phyloP scores from a whole-genome alignment of 2,113 vertebrate genomes.

The Aegithalos caudatus region DNA sequence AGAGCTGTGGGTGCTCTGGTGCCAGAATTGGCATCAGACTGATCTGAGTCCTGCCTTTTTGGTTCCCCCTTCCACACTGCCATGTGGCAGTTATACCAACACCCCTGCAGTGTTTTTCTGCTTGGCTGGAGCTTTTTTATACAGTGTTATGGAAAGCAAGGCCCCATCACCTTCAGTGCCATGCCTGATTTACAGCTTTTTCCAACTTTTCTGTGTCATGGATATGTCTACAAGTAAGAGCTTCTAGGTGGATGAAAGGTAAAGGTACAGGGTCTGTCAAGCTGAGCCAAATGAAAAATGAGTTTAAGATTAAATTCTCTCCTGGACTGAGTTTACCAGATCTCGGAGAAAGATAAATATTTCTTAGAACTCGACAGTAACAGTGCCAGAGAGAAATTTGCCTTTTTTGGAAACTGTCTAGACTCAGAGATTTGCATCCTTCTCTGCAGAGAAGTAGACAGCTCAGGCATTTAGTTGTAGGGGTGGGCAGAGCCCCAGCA shows the following conservation, averaged over 20 bases:
- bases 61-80: not conserved
- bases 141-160: accelerated
- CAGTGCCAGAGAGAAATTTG: not conserved
- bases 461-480: not conserved
- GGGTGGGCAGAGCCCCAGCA: no score
- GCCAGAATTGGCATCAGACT: not conserved
- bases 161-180: not conserved
- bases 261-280: not conserved
- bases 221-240: not conserved
- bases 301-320: not conserved
- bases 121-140: not conserved
- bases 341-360: not conserved
- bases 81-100: accelerated
- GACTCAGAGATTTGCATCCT: not conserved
- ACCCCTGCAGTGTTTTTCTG: not conserved
- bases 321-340: not conserved
- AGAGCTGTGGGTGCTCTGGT: not conserved
- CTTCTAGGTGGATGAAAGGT: not conserved
- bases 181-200: not conserved
- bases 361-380: not conserved
- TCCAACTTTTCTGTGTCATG: not conserved
- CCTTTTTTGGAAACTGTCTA: not conserved
- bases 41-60: not conserved
- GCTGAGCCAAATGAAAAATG: not conserved
- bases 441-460: not conserved